Evolutionary conservation across 1,140 invertebrate species (phyloP), one percentile per base, ranked within the genome.

Genomic region (Leptinotarsa undecemlineata): DNA sequence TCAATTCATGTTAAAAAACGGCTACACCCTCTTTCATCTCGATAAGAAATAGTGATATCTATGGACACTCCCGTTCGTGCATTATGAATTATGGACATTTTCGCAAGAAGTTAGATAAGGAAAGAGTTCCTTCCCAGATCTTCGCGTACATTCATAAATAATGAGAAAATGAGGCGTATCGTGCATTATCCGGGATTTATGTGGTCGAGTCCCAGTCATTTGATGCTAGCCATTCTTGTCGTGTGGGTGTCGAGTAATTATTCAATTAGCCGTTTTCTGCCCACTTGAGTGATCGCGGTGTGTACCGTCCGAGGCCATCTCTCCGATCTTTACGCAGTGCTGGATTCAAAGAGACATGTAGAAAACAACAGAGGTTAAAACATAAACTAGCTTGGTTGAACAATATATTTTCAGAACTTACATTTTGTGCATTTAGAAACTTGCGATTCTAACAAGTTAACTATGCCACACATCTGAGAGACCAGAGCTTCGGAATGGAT

Each of bases 191-290:
- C 15, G 11, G 51, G 51, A 57, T 57, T 57, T 57, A 57, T 57
- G 51, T 57, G 14, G 15, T 57, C 51, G 17, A 17, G 15, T 15
- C n/a, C 14, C 15, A 57, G 51, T 57, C 17, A 57, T 57, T 57
- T 57, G 19, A 64, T 23, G 21, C 26, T 20, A 21, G 63, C 4
- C n/a, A 19, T 61, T 61, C 20, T 11, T 61, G 20, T 17, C 20
- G 63, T 21, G 63, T 64, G 21, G 63, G 63, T 23, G 63, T 26
- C 13, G 21, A 23, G 63, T 64, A 64, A 64, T 64, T 64, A 64
- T 64, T 64, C 63, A 64, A 64, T 64, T 64, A 64, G 19, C 63
- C 19, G 26, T 64, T 64, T 64, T 64, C 63, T 23, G 21, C 63
- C 63, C 63, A 64, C 63, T 64, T 64, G 63, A 26, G 21, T 64